A percentile compares a stretch with the other conserved stretches of the same genome.
Conservation (phyloP, 2,113 vertebrate species). For the Pygoscelis antarcticus region DNA sequence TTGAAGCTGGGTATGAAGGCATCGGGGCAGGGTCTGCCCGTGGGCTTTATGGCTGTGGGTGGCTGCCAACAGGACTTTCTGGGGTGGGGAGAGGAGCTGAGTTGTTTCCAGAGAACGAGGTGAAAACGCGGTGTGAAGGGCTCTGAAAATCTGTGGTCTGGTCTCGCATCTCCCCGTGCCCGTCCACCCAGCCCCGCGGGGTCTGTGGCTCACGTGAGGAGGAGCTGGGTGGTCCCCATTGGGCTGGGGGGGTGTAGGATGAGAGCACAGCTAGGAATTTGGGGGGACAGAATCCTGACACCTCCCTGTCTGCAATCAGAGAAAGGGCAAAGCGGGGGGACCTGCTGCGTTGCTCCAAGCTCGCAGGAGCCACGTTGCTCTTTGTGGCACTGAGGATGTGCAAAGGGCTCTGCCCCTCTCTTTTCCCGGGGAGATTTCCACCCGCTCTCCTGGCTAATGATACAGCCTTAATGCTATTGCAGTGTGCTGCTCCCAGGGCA, state of each 20-base stretch:
- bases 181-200: fast-evolving
- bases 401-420: background rate
- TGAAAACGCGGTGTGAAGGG: fast-evolving
- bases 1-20: background rate
- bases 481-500: fast-evolving
- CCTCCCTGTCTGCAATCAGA: background rate
- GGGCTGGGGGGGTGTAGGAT: background rate
- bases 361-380: background rate
- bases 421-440: fast-evolving
- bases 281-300: background rate
- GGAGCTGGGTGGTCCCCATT: background rate
- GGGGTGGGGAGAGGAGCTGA: background rate
- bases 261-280: background rate
- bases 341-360: background rate
- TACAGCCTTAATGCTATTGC: background rate
- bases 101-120: background rate
- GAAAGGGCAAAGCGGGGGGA: fast-evolving
- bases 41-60: background rate
- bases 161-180: fast-evolving
- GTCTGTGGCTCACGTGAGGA: fast-evolving
- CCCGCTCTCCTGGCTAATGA: fast-evolving
- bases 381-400: fast-evolving
- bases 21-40: fast-evolving
- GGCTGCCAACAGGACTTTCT: background rate
- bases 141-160: fast-evolving